phyloP scores from a whole-genome alignment of 2,888 invertebrate species.

The Tinea semifulvella region DNA sequence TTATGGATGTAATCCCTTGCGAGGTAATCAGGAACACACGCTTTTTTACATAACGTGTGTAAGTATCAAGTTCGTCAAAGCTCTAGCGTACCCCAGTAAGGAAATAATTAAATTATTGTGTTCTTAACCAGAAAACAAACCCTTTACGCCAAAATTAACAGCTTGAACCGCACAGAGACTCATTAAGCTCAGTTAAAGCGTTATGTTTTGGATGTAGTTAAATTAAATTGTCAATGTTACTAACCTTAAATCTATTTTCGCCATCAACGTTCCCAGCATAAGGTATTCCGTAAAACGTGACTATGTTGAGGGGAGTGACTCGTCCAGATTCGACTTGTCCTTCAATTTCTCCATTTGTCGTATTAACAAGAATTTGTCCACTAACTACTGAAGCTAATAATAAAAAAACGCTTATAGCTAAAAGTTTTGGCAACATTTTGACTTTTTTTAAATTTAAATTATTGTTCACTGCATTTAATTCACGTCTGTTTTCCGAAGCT shows the following conservation, averaged over 20 bases:
- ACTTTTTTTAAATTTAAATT: background rate
- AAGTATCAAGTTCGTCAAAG: too few relatives aligned
- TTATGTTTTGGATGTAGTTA: too few relatives aligned
- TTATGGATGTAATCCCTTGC: too few relatives aligned
- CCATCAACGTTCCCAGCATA: constrained; percentile 29
- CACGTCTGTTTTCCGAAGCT: background rate
- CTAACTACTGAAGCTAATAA: background rate
- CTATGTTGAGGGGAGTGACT: constrained; percentile 30
- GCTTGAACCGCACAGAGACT: too few relatives aligned
- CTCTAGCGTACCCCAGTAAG: too few relatives aligned
- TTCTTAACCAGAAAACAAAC: too few relatives aligned
- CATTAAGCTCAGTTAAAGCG: too few relatives aligned
- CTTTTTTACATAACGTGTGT: too few relatives aligned
- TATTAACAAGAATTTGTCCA: constrained; percentile 29
- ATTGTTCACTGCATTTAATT: background rate
- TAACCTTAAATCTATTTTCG: constrained; percentile 20
- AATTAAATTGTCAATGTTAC: too few relatives aligned
- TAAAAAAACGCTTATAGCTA: constrained; percentile 1
- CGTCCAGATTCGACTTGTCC: constrained; percentile 28
- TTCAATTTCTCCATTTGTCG: constrained; percentile 38
- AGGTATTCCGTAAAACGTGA: constrained; percentile 42
- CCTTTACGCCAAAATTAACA: too few relatives aligned
- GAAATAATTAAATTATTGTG: too few relatives aligned
- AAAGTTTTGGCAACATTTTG: background rate
- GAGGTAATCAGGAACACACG: too few relatives aligned